Base-by-base conservation (phyloP, 2,888 invertebrate genomes). In the Apamea crenata region DNA sequence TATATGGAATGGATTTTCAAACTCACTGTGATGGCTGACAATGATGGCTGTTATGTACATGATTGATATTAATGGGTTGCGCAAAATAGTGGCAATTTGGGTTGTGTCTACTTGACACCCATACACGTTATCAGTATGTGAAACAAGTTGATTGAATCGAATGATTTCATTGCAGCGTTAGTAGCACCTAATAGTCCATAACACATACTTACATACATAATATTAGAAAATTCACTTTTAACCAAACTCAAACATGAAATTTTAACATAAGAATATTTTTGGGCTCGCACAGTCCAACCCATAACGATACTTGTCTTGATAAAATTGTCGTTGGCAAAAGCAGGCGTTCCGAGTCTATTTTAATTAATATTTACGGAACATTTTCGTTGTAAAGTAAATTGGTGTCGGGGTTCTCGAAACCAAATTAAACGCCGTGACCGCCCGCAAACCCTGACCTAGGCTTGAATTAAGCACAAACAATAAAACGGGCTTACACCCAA, bases 401-500 rank as follows among this genome's bases (percentile, higher is more conserved):
- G 85, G 83, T 85, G 85, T 77, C 21, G 69, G 87, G 88, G 83
- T 83, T 85, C 88, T 91, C 87, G 88, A 91, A 91, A 90, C 88
- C 78, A 89, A 92, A 93, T 93, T 90, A 92, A 92, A 87, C 89
- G 83, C 65, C 77, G 86, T 86, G 90, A 89, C 88, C 87, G 87
- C 77, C 82, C 87, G 70, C 88, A 86, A 87, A 87, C 90, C 89
- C 89, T 78, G 88, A 83, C 90, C 90, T 92, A 90, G 91, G 88
- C 89, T 87, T 88, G 88, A 92, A 91, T 93, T 92, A 92, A 92
- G 90, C 89, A 89, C 90, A 90, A 92, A 92, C 92, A 93, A 92
- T 93, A 91, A 92, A 93, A 92, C 87, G 88, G 90, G 91, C 69
- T 90, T 89, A 89, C 91, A 90, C 90, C 85, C 81, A 83, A 85